Percentiles rank a stretch among this genome's conserved stretches.
Conservation (phyloP, 2,113 vertebrate genomes). For the Enhydra lutris region DNA sequence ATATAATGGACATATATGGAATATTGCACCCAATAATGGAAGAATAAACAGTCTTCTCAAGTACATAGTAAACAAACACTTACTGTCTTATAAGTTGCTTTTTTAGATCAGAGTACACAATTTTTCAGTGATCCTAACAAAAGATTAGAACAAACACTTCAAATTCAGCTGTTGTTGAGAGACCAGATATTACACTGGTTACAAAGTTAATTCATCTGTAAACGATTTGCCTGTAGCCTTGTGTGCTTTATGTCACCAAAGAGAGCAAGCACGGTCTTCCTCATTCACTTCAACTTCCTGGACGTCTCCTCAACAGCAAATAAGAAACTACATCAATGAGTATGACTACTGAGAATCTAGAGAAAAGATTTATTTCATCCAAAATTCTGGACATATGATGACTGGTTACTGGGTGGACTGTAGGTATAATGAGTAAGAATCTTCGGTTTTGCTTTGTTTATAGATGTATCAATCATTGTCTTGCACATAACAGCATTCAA, state of each 20-base stretch:
- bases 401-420: neutral
- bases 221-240: neutral
- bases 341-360: neutral
- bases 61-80: neutral
- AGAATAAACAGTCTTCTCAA: neutral
- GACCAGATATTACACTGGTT: neutral
- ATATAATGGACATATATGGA: neutral
- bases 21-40: neutral
- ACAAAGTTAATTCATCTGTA: neutral
- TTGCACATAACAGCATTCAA: neutral
- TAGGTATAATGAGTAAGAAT: neutral
- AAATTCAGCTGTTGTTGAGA: neutral
- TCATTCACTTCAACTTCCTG: neutral
- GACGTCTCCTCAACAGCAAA: neutral
- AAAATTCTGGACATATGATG: neutral
- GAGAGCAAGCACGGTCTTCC: neutral
- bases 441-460: neutral
- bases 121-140: neutral
- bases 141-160: neutral
- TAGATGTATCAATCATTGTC: neutral
- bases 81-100: neutral
- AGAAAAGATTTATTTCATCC: neutral
- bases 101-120: neutral
- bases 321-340: neutral
- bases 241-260: neutral